These are phyloP conservation scores for Epirrhoe alternata DNA, from an alignment of 2,888 invertebrate species.

Conservation along the genomic window DNA sequence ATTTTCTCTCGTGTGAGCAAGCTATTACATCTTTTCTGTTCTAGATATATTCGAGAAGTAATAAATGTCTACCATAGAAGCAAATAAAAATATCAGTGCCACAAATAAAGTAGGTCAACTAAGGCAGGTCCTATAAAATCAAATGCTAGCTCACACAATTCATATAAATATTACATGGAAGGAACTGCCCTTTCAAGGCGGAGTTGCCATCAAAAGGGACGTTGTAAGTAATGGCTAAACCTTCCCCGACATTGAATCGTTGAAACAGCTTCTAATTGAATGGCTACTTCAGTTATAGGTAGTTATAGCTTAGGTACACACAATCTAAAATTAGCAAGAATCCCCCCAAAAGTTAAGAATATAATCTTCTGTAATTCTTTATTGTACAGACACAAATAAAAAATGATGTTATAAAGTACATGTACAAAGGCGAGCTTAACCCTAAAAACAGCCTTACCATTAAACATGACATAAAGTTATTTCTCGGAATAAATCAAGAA, in stretches of 20 bases:
- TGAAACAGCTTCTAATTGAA: conserved; percentile 11
- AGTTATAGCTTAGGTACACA: neutral
- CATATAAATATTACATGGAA: conserved; percentile 47
- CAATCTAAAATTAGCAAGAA: neutral
- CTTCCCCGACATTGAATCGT: conserved; percentile 51
- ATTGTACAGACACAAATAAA: too few relatives aligned
- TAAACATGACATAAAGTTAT: too few relatives aligned
- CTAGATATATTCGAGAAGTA: neutral
- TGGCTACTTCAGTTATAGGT: conserved; percentile 9
- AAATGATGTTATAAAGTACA: too few relatives aligned
- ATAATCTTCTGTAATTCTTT: too few relatives aligned
- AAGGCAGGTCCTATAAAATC: conserved; percentile 31
- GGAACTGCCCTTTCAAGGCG: conserved; percentile 41
- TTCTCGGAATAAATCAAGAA: too few relatives aligned
- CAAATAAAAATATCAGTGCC: neutral
- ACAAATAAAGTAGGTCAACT: neutral
- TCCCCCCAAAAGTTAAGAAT: neutral
- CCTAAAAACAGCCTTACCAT: too few relatives aligned
- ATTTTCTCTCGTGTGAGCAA: neutral
- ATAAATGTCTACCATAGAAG: too few relatives aligned
- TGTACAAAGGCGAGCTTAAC: too few relatives aligned
- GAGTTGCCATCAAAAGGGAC: conserved; percentile 50
- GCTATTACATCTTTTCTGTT: neutral
- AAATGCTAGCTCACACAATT: conserved; percentile 37
- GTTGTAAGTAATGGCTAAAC: conserved; percentile 57